Evolutionary conservation across 2,888 invertebrate species (phyloP).

Genomic region (Drosophila cognata): DNA sequence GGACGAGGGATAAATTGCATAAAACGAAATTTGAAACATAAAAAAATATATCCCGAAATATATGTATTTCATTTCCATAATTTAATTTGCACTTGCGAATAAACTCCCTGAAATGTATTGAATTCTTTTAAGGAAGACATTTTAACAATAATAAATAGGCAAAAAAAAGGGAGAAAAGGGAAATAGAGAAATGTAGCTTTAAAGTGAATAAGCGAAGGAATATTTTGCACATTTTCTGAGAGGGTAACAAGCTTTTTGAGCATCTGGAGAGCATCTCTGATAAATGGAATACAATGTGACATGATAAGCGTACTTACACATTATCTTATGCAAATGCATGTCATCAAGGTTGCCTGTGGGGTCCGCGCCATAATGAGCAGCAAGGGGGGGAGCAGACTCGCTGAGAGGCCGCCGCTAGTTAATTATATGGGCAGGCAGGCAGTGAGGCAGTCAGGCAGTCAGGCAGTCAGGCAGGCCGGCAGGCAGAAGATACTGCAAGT

Average conservation of each 20-base stretch:
- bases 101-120: neutral
- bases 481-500: conserved; percentile 9
- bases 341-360: conserved; percentile 65
- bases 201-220: neutral
- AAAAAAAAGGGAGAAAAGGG: neutral
- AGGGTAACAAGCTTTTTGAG: conserved; percentile 1
- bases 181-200: neutral
- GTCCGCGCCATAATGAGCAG: conserved; percentile 72
- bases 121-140: neutral
- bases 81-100: neutral
- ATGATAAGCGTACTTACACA: conserved; percentile 57
- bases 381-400: conserved; percentile 12
- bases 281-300: conserved; percentile 52
- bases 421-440: neutral
- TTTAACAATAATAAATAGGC: neutral
- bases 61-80: neutral
- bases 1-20: neutral
- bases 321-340: conserved; percentile 69
- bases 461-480: neutral
- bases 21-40: neutral
- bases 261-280: conserved; percentile 20
- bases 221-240: neutral
- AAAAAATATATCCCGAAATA: neutral
- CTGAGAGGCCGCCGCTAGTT: neutral
- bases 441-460: accelerated